Conservation (phyloP, 2,888 invertebrate genomes). For the Nasonovia ribisnigri region DNA sequence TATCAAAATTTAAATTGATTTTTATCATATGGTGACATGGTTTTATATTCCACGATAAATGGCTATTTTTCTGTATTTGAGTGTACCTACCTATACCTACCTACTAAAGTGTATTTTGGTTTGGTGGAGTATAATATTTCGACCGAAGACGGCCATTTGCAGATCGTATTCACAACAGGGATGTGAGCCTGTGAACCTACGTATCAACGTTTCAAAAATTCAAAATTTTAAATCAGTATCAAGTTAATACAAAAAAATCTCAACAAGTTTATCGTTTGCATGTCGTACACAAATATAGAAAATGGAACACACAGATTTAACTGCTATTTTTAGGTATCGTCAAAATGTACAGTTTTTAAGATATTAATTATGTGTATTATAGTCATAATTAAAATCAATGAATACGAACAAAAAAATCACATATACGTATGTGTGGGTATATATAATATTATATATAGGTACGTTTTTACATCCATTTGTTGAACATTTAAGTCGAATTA, state of each 20-base stretch:
- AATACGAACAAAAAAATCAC: neutral
- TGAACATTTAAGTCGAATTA: neutral
- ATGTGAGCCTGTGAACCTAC: neutral
- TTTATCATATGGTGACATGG: neutral
- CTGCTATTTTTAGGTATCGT: neutral
- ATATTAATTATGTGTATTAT: neutral
- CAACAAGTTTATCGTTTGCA: neutral
- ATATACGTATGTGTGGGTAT: neutral
- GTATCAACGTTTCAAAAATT: neutral
- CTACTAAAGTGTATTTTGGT: neutral
- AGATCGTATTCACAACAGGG: neutral
- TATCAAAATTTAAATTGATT: constrained; percentile 4
- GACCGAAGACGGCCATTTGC: neutral
- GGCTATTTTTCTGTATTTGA: neutral
- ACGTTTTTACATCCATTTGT: neutral
- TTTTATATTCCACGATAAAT: neutral
- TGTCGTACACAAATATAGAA: neutral
- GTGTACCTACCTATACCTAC: too few species aligned
- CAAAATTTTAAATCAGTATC: too few species aligned
- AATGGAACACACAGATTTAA: neutral
- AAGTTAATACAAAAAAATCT: neutral
- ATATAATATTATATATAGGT: neutral
- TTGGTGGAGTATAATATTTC: neutral
- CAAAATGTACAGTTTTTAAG: neutral
- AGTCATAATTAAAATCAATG: neutral